phyloP scores from a whole-genome alignment of 2,888 invertebrate genomes.

The Scaptodrosophila latifasciaeformis region DNA sequence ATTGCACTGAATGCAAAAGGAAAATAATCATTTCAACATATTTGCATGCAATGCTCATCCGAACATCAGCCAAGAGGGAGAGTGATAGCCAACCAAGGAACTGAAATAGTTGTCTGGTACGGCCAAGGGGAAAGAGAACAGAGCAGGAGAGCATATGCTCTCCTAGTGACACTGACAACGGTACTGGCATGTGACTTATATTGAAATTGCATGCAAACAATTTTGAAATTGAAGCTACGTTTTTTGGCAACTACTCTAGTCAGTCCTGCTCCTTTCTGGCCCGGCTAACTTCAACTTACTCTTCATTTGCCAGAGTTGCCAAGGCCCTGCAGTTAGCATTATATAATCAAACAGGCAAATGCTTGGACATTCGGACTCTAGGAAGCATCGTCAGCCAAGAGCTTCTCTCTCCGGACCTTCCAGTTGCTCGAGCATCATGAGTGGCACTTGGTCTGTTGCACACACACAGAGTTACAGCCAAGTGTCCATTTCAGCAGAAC shows the following conservation, averaged over 20 bases:
- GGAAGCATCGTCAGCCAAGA: background rate
- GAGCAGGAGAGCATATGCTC: background rate
- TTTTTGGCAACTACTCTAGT: conserved; percentile 34
- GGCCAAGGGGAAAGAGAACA: background rate
- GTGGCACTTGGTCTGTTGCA: conserved; percentile 48
- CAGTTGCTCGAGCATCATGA: conserved; percentile 10
- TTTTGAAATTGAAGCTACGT: conserved; percentile 67
- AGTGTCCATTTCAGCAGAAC: conserved; percentile 62
- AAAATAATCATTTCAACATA: conserved; percentile 67
- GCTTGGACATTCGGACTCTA: too few species aligned
- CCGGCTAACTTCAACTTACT: background rate
- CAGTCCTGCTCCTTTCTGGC: background rate
- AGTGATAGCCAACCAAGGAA: too few species aligned
- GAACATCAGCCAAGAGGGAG: too few species aligned
- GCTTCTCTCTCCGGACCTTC: background rate
- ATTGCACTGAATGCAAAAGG: conserved; percentile 40
- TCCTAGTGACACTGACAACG: background rate
- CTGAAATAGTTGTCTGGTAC: too few species aligned
- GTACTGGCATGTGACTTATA: conserved; percentile 51
- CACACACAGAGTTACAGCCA: conserved; percentile 61
- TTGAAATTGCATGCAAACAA: conserved; percentile 69
- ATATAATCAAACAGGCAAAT: too few species aligned
- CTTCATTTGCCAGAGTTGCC: background rate
- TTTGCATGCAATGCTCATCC: conserved; percentile 58
- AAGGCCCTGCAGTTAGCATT: background rate